Evolutionary conservation across 2,888 invertebrate genomes (phyloP).

Genomic region (Xanthorhoe designata): DNA sequence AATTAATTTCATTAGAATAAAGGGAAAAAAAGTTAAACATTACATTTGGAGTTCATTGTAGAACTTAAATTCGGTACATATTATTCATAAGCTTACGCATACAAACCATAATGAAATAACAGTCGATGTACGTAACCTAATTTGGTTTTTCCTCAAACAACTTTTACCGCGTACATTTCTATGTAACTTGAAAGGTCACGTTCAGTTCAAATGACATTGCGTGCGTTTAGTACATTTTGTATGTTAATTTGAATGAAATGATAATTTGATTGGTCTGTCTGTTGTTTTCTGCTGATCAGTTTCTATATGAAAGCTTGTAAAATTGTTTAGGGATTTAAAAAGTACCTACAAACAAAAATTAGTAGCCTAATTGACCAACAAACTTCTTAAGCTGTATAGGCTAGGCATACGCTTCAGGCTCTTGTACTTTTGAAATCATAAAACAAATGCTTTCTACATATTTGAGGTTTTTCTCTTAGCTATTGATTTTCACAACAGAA

Average conservation of each 20-base stretch:
- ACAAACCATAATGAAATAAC: slow-evolving; percentile 16
- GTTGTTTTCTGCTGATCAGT: not conserved
- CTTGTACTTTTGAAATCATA: too few species aligned
- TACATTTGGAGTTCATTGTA: not conserved
- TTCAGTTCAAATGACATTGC: slow-evolving; percentile 24
- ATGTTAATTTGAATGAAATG: slow-evolving; percentile 1
- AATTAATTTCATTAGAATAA: not conserved
- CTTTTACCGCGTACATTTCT: slow-evolving; percentile 25
- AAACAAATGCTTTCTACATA: too few species aligned
- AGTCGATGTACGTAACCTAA: slow-evolving; percentile 29
- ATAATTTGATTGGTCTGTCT: not conserved
- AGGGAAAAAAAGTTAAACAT: not conserved
- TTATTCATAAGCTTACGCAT: slow-evolving; percentile 3
- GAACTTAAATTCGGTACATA: not conserved
- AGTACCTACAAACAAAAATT: too few species aligned
- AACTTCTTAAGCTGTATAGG: too few species aligned
- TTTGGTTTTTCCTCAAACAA: slow-evolving; percentile 28
- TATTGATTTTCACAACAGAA: too few species aligned
- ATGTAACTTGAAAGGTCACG: slow-evolving; percentile 24
- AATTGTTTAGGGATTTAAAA: not conserved
- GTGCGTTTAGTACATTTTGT: slow-evolving; percentile 15
- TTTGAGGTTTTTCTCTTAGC: too few species aligned
- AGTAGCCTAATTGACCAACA: too few species aligned
- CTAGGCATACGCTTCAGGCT: too few species aligned
- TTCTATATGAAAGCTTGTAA: not conserved